Conservation (phyloP, 2,797 vertebrate species). For the Tauraco hartlaubi region DNA sequence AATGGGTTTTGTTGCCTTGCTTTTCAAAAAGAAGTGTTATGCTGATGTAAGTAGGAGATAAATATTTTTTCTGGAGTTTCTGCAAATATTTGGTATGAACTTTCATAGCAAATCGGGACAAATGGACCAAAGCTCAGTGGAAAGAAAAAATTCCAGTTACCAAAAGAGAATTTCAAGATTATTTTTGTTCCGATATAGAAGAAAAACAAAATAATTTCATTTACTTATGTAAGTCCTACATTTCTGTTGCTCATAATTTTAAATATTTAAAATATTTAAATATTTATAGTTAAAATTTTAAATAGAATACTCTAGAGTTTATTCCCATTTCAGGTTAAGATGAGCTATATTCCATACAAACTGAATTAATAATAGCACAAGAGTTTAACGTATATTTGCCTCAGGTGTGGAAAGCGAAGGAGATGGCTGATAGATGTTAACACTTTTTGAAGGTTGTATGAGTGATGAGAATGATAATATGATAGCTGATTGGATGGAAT, state of each 20-base stretch:
- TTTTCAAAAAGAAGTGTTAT: not conserved
- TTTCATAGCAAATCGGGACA: not conserved
- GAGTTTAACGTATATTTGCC: not conserved
- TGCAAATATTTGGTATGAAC: not conserved
- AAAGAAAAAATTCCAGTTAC: not conserved
- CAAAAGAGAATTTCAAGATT: not conserved
- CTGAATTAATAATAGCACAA: conserved; percentile 4
- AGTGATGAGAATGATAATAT: not conserved
- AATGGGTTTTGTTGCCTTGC: accelerated
- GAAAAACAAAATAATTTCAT: not conserved
- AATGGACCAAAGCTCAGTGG: not conserved
- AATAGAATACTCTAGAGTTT: not conserved
- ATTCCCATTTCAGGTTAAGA: not conserved
- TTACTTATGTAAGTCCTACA: not conserved
- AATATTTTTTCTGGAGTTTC: not conserved
- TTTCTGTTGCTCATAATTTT: not conserved
- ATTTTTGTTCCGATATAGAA: not conserved
- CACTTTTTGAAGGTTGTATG: not conserved
- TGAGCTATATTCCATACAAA: not conserved
- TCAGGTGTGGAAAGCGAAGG: not conserved
- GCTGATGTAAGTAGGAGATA: not conserved
- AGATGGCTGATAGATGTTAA: conserved; percentile 13
- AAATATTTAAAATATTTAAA: not conserved
- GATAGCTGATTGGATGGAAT: not conserved
- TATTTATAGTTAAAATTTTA: not conserved